Percentiles rank a stretch among this genome's conserved stretches.
Evolutionary conservation across 1,140 invertebrate species (phyloP).

Genomic region (Laupala kohalensis): DNA sequence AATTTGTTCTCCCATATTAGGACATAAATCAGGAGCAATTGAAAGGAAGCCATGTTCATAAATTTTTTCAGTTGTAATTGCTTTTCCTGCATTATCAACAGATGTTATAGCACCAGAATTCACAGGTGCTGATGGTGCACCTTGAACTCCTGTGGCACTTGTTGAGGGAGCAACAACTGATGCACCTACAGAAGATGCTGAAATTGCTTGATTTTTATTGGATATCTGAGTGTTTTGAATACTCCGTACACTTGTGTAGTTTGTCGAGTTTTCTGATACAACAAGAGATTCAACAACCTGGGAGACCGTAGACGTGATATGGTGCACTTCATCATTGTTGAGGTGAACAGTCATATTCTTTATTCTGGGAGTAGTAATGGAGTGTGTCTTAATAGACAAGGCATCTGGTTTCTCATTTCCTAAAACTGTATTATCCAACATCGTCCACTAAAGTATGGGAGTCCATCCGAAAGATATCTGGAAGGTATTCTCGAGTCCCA

Average conservation of each 20-base stretch:
- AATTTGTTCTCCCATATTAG: conserved; percentile 44
- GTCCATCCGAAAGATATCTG: too few relatives aligned
- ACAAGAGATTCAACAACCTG: neutral
- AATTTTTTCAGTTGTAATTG: conserved; percentile 28
- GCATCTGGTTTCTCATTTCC: neutral
- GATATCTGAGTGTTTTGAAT: neutral
- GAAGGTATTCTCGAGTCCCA: too few relatives aligned
- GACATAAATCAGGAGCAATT: conserved; percentile 49
- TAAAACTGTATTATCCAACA: too few relatives aligned
- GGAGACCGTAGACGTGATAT: neutral
- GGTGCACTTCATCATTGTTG: neutral
- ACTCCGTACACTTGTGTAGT: neutral
- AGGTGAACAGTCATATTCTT: neutral
- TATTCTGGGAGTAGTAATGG: neutral
- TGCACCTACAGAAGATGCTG: neutral
- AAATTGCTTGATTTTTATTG: neutral
- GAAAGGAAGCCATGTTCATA: conserved; percentile 52
- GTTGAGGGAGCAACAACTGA: neutral
- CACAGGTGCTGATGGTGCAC: conserved; percentile 5
- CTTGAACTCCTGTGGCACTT: neutral
- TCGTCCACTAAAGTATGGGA: too few relatives aligned
- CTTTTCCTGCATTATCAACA: conserved; percentile 13
- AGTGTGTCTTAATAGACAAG: neutral
- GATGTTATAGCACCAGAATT: conserved; percentile 18
- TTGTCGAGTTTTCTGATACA: neutral